Evolutionary conservation across 2,113 vertebrate genomes (phyloP), one percentile per base, ranked within the genome.

Genomic region (Crocuta crocuta): DNA sequence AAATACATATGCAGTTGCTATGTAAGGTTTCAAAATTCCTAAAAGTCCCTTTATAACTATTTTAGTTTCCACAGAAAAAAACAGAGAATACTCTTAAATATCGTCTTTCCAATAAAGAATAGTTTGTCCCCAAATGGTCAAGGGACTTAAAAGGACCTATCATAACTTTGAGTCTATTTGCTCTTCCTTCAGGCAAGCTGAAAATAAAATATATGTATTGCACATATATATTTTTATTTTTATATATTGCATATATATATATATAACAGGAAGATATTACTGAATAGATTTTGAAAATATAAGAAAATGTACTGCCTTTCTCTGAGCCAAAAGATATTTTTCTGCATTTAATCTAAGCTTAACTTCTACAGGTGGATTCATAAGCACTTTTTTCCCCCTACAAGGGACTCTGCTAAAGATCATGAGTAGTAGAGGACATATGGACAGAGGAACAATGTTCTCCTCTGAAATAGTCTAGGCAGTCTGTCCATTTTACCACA

Each of bases 21-120:
- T 89, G 65, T 80, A 88, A 97, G 76, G 53, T 74, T 98, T 88
- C 74, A 31, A 78, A 78, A 88, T 80, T 88, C 63, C 95, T 94
- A 88, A 95, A 94, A 80, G 3, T 74, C 33, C 55, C 61, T 83
- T 94, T 87, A 96, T 39, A 96, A 90, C 84, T 87, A 68, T 70
- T 82, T 82, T 93, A 86, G 82, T 73, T 96, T 93, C 85, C 53
- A 85, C 5, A 63, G 74, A 28, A 74, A 79, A 61, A 61, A 83
- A 53, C n/a, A 94, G 81, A 95, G 50, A 86, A 66, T 82, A 96
- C 48, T 82, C 45, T 95, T 88, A 97, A 78, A 94, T 85, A 26
- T 65, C 74, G 85, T 88, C 53, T 94, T 96, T 89, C 39, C 55
- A 48, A n/a, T 91, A 88, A 92, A 89, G 71, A 89, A 61, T 35